Evolutionary conservation across 2,113 vertebrate species (phyloP), one percentile per base, ranked within the genome.

Genomic region (Halcyon malimbica): DNA sequence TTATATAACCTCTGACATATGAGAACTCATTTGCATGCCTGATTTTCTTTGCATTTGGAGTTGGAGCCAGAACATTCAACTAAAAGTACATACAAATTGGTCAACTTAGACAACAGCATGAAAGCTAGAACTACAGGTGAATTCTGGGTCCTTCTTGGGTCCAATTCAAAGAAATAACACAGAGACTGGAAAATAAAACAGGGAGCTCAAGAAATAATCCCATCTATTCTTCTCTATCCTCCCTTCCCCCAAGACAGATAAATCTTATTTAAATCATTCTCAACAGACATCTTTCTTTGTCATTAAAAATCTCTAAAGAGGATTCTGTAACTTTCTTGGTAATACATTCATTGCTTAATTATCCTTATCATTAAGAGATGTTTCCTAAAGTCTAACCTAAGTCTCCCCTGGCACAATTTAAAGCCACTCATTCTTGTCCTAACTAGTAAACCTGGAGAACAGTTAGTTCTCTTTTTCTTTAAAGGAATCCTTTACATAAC

Each of bases 341-440:
- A 93, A 95, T 79, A 91, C 39, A 94, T 84, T 91, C 15, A 82
- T 68, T 84, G 42, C 73, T 92, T 92, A 84, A 96, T 93, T 94
- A 93, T 59, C 50, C 86, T 92, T 90, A 91, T 71, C 42, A 64
- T 78, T 75, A 84, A 51, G 56, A 89, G 25, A 79, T 68, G 65
- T 63, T 97, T 95, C 39, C 56, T 79, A 57, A 94, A 89, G 57
- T 81, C 71, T 83, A 93, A 80, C 51, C 19, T 42, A 81, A 67
- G 65, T 92, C 42, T 95, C 56, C 35, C 51, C 29, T 64, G 42
- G 57, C 83, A 79, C 57, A 95, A 82, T 93, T 91, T 91, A 82
- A 89, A 87, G 51, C 39, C 33, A 64, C 33, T 93, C 33, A 41
- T 68, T 95, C 74, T 90, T 74, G 60, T 74, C 51, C 86, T 90